Base-by-base conservation (phyloP, 2,888 invertebrate species). In the Epistrophe eligans region DNA sequence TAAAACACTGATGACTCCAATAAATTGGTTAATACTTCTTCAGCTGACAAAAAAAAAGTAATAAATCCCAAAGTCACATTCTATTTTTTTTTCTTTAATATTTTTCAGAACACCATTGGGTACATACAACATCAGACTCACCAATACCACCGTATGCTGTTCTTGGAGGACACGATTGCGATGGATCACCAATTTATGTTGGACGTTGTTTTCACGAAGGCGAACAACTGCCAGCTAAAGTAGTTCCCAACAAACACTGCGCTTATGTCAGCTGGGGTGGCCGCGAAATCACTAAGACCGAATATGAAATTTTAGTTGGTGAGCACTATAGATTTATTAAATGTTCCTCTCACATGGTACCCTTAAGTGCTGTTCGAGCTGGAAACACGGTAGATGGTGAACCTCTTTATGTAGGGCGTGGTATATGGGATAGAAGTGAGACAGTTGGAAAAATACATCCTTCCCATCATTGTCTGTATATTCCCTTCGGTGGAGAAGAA, bases 171-270 rank as follows among this genome's bases (percentile, higher is more conserved):
- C 91, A 92, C 67, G 93, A 93, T 82, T 88, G 90, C 45, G 93
- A 93, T 81, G 90, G 92, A 24, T 66, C 91, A 4, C 91, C 92
- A 48, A 92, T 93, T 57, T 93, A 92, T 84, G 92, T 93, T 17
- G 93, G 93, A 0, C 92, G 93, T 8, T 93, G 94, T 13, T 93
- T 91, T 85, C 95, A 95, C 89, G 93, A 94, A 67, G 95, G 95
- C 11, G 95, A 95, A 89, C 93, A 94, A 91, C 89, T 95, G 15
- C 95, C 95, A 5, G 95, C 95, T 0, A 95, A 95, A 92, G 94
- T 95, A 0, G 94, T 95, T 24, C 93, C 92, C 11, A 92, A 91
- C 89, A 92, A 92, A 79, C 89, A 90, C 13, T 90, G 89, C 28
- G 92, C 92, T 4, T 93, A 93, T 66, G 89, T 93, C 4, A 89